Conservation (phyloP, 2,113 vertebrate species). For the rabbit (Oryctolagus cuniculus) region mOryCun1.1 NC_091442.1:117677001-117677500, state of each 20-base stretch:
- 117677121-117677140: no score
- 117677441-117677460: background rate
- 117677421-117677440: background rate
- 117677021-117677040: no score
- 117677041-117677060: no score
- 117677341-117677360: background rate
- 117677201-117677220: no score
- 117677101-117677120: no score
- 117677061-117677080: no score
- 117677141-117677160: no score
- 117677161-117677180: no score
- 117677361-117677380: background rate
- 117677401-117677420: background rate
- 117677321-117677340: background rate
- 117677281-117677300: background rate
- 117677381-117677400: background rate
- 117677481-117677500: background rate
- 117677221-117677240: no score
- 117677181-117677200: no score
- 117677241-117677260: background rate
- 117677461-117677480: background rate
- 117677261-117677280: background rate
- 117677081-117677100: no score
- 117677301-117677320: background rate
- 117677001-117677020: no score